Evolutionary conservation across 2,797 vertebrate genomes (phyloP).

Genomic region (Peromyscus melanophrys): DNA sequence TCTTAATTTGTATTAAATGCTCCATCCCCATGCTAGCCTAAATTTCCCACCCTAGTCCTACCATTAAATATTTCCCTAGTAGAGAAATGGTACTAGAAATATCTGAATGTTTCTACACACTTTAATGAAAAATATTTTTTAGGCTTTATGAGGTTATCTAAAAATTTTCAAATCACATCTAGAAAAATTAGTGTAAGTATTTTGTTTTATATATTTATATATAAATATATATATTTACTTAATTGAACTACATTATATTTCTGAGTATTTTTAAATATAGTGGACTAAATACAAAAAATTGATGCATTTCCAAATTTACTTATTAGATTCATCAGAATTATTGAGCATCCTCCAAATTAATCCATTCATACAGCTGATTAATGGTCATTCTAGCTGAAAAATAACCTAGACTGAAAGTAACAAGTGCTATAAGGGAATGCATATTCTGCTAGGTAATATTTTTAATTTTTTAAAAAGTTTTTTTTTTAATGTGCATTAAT

Average conservation of each 20-base stretch:
- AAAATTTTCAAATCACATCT: not conserved
- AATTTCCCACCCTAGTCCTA: not conserved
- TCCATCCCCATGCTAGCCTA: not conserved
- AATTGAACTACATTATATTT: not conserved
- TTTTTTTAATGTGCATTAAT: too few species aligned
- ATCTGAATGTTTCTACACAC: not conserved
- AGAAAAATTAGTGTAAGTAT: not conserved
- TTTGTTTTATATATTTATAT: not conserved
- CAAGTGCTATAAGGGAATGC: too few species aligned
- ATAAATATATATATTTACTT: not conserved
- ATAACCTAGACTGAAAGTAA: too few species aligned
- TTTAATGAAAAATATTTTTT: not conserved
- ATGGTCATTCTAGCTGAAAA: too few species aligned
- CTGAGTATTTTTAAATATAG: not conserved
- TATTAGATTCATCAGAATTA: too few species aligned
- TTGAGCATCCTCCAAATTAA: too few species aligned
- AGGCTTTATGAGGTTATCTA: not conserved
- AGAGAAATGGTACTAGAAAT: not conserved
- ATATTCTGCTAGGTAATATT: too few species aligned
- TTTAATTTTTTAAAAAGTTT: too few species aligned
- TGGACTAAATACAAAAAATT: not conserved
- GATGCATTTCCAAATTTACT: not conserved
- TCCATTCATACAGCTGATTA: too few species aligned
- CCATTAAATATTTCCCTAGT: not conserved
- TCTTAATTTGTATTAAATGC: not conserved